phyloP scores from a whole-genome alignment of 2,797 vertebrate genomes.

The Neosilurus hyrtlii region DNA sequence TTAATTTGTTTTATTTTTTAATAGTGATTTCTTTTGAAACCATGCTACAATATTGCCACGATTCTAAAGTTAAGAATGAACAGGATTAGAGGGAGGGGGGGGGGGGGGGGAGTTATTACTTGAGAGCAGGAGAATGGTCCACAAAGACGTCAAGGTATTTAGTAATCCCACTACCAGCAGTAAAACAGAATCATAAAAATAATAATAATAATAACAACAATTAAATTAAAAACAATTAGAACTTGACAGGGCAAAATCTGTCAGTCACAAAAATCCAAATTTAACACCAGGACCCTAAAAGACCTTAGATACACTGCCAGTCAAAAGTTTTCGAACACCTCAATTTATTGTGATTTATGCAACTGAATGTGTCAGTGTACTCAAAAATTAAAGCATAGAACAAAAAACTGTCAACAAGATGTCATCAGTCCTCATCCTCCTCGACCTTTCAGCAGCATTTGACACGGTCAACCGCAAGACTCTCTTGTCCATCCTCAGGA shows the following conservation, averaged over 20 bases:
- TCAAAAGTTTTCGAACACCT: too few relatives aligned
- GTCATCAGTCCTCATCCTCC: too few relatives aligned
- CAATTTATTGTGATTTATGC: too few relatives aligned
- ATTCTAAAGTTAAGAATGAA: neutral
- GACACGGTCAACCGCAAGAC: too few relatives aligned
- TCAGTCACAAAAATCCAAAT: neutral
- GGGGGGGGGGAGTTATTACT: neutral
- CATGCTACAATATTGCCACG: neutral
- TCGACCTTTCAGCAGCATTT: too few relatives aligned
- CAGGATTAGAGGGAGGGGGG: neutral
- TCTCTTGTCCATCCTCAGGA: too few relatives aligned
- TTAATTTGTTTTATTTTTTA: neutral
- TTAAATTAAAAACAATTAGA: neutral
- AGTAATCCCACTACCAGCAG: neutral
- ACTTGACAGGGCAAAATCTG: neutral
- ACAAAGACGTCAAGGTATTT: neutral
- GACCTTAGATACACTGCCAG: neutral
- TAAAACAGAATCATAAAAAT: neutral
- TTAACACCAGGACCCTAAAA: neutral
- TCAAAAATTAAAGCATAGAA: too few relatives aligned
- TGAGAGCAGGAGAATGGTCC: neutral
- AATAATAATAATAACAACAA: neutral
- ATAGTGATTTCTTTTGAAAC: neutral
- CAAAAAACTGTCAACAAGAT: too few relatives aligned
- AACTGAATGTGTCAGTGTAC: too few relatives aligned